Evolutionary conservation across 2,113 vertebrate species (phyloP), one percentile per base, ranked within the genome.

Genomic region (Rhizomys pruinosus): DNA sequence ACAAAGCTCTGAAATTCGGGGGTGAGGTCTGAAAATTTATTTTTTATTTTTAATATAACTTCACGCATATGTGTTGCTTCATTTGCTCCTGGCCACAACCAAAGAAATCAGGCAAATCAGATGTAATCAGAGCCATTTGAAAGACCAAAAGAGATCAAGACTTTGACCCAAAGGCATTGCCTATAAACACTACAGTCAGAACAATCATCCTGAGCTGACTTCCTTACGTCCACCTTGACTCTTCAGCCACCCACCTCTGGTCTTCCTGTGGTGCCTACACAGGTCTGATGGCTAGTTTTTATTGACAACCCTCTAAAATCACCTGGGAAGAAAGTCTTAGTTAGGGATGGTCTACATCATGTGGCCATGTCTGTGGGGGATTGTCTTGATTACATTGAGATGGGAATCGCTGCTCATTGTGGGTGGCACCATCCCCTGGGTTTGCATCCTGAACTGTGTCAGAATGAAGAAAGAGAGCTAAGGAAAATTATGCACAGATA

Each of bases 31-130:
- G 19, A 87, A 47, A 84, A 81, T 44, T 73, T 72, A 37, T 63
- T 59, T 87, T 88, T 87, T 34, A 79, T 59, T 87, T 88, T 87
- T 34, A 79, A 73, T 11, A 20, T 9, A 87, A 92, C 13, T 47
- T 91, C 19, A 80, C 27, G 84, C 7, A 19, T 66, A 71, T 79
- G 42, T 32, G 76, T 79, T 89, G 78, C 79, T 94, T 94, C 16
- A 84, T 76, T 66, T 76, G 15, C 13, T 91, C 47, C 71, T 29
- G 87, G 42, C n/a, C 87, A 37, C 15, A 78, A 69, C 27, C 12
- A 42, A 95, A 81, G 29, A 13, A 91, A 89, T 42, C 68, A 91
- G n/a, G n/a, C 27, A 91, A 89, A 55, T n/a, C 7, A 29, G 55
- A 72, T n/a, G n/a, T 52, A 52, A 52, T 34, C 29, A 27, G 55